Conservation (phyloP, 2,888 invertebrate genomes). For the Antheraea assamensis region DNA sequence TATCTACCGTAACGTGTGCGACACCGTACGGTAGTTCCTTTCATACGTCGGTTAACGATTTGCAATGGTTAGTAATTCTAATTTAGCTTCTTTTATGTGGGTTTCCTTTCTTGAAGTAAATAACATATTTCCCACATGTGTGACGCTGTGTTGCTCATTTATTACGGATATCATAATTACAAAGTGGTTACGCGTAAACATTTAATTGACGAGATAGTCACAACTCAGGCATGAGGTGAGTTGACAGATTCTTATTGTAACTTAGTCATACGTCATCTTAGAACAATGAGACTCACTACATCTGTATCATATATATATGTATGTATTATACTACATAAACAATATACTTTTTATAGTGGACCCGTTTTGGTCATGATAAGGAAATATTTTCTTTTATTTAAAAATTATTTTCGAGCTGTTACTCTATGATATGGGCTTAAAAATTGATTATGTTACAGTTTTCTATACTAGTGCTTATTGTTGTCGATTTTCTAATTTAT, state of each 20-base stretch:
- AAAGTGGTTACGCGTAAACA: conserved; percentile 39
- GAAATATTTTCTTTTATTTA: too few species aligned
- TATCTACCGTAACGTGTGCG: conserved; percentile 22
- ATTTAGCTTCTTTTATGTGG: conserved; percentile 32
- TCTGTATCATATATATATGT: not conserved
- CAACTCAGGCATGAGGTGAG: conserved; percentile 47
- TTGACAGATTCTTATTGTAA: conserved; percentile 36
- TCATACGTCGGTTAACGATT: conserved; percentile 24
- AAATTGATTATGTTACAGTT: too few species aligned
- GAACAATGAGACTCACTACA: not conserved
- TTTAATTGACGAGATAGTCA: conserved; percentile 36
- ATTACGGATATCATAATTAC: conserved; percentile 45
- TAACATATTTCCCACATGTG: conserved; percentile 54
- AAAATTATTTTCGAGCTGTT: too few species aligned
- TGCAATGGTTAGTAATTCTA: conserved; percentile 24
- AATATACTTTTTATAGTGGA: too few species aligned
- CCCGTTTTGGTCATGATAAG: too few species aligned
- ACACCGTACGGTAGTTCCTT: conserved; percentile 25
- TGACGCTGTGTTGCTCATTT: conserved; percentile 41
- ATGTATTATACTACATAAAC: not conserved
- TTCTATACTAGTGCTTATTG: too few species aligned
- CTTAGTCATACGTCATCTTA: conserved; percentile 26
- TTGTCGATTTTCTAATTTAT: too few species aligned
- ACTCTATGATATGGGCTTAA: too few species aligned
- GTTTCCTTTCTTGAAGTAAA: conserved; percentile 41